Base-by-base conservation (phyloP, 2,888 invertebrate species). In the Ormyrus labotus region DNA sequence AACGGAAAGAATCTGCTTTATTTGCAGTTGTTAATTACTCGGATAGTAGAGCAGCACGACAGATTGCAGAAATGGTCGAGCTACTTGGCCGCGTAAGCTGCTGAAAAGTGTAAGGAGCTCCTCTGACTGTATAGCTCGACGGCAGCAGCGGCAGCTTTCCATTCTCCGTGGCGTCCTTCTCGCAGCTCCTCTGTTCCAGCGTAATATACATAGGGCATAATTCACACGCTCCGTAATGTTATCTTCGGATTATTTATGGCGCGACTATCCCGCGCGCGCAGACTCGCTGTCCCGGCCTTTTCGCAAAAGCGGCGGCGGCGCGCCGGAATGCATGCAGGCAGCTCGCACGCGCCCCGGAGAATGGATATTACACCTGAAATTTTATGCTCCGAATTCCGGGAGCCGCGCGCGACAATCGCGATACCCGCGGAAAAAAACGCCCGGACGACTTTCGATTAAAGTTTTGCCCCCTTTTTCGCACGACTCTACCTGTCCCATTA, bases 211-310 rank as follows among this genome's bases (percentile, higher is more conserved):
- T 77, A 80, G 83, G 82, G 63, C 82, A 85, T 86, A 85, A 86
- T 86, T 86, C 85, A 85, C 85, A 81, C 73, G 82, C 80, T 73
- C 81, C 82, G 85, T 86, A 85, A 85, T 85, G 85, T 85, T 86
- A 86, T 85, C 86, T 86, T 80, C 83, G 82, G 84, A 81, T 84
- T 85, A 85, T 86, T 85, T 86, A 85, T 84, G 82, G 81, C 83
- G 68, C 83, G 82, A 82, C 19, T 63, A 74, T 68, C 67, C 64
- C 65, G 45, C 4, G 63, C 67, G 73, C 81, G 64, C 80, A 34
- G 64, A 67, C 50, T 58, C 58, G 63, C 64, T 55, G 55, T 55
- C 73, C n/a, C 74, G 64, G 64, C 73, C 47, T 51, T 73, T 63
- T 63, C 64, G n/a, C 34, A 45, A 63, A n/a, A 64, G 73, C 34